Conservation (phyloP, 2,113 vertebrate species). For the Melanostigma gelatinosum region DNA sequence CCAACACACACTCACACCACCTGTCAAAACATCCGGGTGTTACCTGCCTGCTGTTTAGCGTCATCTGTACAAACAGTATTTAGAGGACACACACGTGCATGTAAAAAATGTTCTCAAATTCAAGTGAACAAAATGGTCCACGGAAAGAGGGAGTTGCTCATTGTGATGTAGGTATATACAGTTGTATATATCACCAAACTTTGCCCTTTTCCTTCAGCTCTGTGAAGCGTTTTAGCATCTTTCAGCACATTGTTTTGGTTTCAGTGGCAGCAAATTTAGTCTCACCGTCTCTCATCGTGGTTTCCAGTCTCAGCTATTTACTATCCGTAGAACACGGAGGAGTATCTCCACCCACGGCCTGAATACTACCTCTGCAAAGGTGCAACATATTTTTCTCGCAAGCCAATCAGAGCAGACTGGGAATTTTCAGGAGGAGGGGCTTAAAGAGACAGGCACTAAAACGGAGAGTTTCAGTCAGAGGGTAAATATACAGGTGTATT, state of each 20-base stretch:
- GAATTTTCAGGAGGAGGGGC: not conserved
- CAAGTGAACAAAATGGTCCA: not conserved
- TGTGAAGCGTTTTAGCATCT: not conserved
- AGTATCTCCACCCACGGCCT: not conserved
- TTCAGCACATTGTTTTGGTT: conserved; percentile 5
- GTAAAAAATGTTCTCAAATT: conserved; percentile 11
- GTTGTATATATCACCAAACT: not conserved
- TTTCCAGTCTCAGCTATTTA: not conserved
- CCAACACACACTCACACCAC: conserved; percentile 42
- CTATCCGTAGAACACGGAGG: not conserved
- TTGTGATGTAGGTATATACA: too few relatives aligned
- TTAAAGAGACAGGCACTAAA: not conserved
- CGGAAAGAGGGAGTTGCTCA: not conserved
- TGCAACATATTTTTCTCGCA: too few relatives aligned
- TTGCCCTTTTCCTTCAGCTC: not conserved
- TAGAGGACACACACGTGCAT: conserved; percentile 21
- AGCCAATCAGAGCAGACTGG: not conserved
- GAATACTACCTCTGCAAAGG: not conserved
- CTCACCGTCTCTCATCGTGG: not conserved
- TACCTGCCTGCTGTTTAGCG: conserved; percentile 68
- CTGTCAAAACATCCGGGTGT: conserved; percentile 72
- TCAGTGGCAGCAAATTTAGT: not conserved
- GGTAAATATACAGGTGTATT: too few relatives aligned
- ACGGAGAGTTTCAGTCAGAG: too few relatives aligned
- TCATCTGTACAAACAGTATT: conserved; percentile 73